These are phyloP conservation scores for Sebastes minor DNA, from an alignment of 2,797 vertebrate genomes.

Conservation along the genomic window DNA sequence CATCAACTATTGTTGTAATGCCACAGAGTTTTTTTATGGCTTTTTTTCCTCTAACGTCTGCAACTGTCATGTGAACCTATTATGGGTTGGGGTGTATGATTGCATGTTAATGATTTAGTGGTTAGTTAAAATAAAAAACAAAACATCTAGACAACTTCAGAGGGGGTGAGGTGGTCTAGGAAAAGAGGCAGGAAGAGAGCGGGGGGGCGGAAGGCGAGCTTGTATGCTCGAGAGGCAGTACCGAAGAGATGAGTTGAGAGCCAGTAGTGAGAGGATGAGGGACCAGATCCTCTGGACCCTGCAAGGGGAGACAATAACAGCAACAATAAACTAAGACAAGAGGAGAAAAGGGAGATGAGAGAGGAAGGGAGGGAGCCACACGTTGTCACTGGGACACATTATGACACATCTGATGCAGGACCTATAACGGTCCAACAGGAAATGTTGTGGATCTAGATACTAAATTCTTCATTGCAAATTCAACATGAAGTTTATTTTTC, in stretches of 20 bases:
- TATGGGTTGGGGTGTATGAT: background rate
- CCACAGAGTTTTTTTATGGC: background rate
- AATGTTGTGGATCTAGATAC: background rate
- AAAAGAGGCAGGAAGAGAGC: conserved; percentile 43
- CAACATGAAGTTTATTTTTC: background rate
- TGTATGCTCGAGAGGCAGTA: conserved; percentile 82
- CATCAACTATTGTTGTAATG: background rate
- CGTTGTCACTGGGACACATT: conserved; percentile 30
- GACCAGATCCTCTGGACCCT: conserved; percentile 87
- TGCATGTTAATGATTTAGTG: conserved; percentile 51
- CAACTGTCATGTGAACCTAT: conserved; percentile 5
- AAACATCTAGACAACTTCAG: conserved; percentile 37
- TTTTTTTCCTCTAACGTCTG: background rate
- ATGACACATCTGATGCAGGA: conserved; percentile 8
- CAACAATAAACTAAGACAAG: conserved; percentile 86
- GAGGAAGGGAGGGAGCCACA: conserved; percentile 41
- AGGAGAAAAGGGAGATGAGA: conserved; percentile 51
- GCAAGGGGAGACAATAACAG: conserved; percentile 88
- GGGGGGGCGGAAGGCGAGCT: conserved; percentile 57
- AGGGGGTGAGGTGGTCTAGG: conserved; percentile 39
- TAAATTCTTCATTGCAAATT: background rate
- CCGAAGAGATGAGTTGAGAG: conserved; percentile 87
- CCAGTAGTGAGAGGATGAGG: conserved; percentile 86
- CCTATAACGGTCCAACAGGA: background rate
- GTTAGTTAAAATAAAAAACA: conserved; percentile 52